These are phyloP conservation scores for Ceratoteleas bidentatus DNA, from an alignment of 1,140 invertebrate species.

Conservation along the genomic window DNA sequence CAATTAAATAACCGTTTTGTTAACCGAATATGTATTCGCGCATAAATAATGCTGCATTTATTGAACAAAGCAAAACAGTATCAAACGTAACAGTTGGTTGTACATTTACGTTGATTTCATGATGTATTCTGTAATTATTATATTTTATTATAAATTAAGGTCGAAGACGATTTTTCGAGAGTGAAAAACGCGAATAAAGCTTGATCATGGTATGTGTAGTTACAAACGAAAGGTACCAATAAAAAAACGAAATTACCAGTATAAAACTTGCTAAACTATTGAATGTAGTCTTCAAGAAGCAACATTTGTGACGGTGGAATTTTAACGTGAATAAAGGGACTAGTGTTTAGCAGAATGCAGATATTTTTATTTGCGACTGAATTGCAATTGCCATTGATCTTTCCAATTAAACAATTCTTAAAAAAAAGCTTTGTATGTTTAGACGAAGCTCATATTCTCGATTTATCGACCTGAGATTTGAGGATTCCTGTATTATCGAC, in stretches of 20 bases:
- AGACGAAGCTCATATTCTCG: no score
- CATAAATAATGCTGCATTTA: slow-evolving; percentile 10
- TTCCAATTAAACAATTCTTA: no score
- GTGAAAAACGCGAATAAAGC: slow-evolving; percentile 2
- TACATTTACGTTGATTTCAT: slow-evolving; percentile 17
- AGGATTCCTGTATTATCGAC: no score
- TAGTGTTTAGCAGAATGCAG: slow-evolving; percentile 33
- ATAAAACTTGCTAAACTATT: slow-evolving; percentile 40
- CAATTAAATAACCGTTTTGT: slow-evolving; percentile 10
- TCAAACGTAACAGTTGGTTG: slow-evolving; percentile 1
- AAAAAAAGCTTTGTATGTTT: no score
- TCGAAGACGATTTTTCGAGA: background rate
- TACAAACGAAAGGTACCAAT: slow-evolving; percentile 19
- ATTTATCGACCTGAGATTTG: no score
- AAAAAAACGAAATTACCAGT: slow-evolving; percentile 27
- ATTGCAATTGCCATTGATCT: no score
- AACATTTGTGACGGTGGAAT: slow-evolving; percentile 30
- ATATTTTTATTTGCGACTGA: no score
- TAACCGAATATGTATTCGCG: slow-evolving; percentile 17
- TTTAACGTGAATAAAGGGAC: slow-evolving; percentile 32
- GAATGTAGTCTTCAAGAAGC: slow-evolving; percentile 30
- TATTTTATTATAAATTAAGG: no score
- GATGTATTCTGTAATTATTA: background rate
- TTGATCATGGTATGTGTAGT: slow-evolving; percentile 15
- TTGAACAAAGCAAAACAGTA: slow-evolving; percentile 6